Base-by-base conservation (phyloP, 2,797 vertebrate species). In the Lepus townsendii region DNA sequence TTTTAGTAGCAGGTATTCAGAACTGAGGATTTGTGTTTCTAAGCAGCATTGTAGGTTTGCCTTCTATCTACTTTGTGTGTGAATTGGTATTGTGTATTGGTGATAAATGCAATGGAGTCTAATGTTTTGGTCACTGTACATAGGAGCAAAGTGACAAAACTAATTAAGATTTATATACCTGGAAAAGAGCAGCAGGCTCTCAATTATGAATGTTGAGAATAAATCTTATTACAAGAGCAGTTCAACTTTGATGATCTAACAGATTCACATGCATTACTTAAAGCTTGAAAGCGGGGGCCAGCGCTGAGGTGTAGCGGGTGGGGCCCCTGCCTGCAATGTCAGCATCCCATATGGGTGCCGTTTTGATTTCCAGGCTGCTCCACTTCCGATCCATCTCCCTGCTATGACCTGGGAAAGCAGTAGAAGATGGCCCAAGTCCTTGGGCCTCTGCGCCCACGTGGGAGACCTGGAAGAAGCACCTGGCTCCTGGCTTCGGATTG, bases 151-250 rank as follows among this genome's bases (percentile, higher is more conserved):
- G 65, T 76, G 66, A 13, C 72, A 52, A 95, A 88, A 83, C 42
- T 80, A 87, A 75, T 68, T 83, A 63, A 88, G 68, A 72, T 4
- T n/a, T 91, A 73, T 57, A 52, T 50, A 84, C 32, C 8, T 86
- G 71, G 27, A 57, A 91, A 93, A 91, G 47, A 93, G 22, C 1
- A 90, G 27, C 66, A 94, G 88, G 52, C 27, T 76, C 52, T 94
- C 47, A 66, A 80, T 93, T 92, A 75, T 77, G 22, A 92, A 83
- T 84, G 69, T 75, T 60, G 30, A 91, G 24, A 95, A 95, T 79
- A 83, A 90, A 94, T 78, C 54, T 57, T 57, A 57, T 78, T 91
- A 52, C 0, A 42, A 80, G 82, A 78, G 20, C 50, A 88, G 62
- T 60, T 91, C 42, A 72, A 85, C 17, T 86, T 71, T 88, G 26